A percentile compares a stretch with the other conserved stretches of the same genome.
These are phyloP conservation scores for Anseranas semipalmata DNA, from an alignment of 2,113 vertebrate species.

Conservation along the genomic window DNA sequence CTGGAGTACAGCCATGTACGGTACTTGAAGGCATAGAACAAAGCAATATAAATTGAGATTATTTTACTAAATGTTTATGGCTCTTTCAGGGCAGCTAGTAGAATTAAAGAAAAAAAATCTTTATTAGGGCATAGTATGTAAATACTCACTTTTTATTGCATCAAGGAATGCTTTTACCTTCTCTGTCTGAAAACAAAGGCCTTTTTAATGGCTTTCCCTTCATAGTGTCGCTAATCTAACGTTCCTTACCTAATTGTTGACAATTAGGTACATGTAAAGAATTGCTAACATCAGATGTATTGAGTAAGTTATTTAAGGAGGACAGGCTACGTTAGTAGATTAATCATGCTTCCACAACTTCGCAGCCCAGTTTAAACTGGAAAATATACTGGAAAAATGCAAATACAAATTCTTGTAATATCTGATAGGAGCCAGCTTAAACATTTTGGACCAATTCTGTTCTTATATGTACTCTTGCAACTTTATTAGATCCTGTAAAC, in stretches of 20 bases:
- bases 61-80: conserved; percentile 77
- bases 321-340: not conserved
- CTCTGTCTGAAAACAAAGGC: conserved; percentile 53
- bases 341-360: not conserved
- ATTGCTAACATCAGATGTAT: conserved; percentile 5
- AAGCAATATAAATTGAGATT: conserved; percentile 77
- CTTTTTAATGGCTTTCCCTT: conserved; percentile 38
- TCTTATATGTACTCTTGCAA: not conserved
- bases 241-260: conserved; percentile 44
- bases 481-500: not conserved
- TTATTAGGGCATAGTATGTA: conserved; percentile 64
- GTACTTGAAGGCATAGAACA: conserved; percentile 83
- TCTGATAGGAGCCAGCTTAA: not conserved
- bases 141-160: conserved; percentile 65
- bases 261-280: conserved; percentile 50
- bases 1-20: conserved; percentile 83
- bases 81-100: conserved; percentile 69
- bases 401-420: not conserved
- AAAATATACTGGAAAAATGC: not conserved
- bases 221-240: conserved; percentile 41
- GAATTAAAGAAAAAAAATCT: conserved; percentile 60
- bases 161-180: conserved; percentile 66
- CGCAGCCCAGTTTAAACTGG: not conserved
- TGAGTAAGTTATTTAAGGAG: conserved; percentile 49
- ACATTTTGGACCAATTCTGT: not conserved